Percentiles rank a stretch among this genome's conserved stretches.
Conservation (phyloP, 2,797 vertebrate genomes). For the Ataeniobius toweri region DNA sequence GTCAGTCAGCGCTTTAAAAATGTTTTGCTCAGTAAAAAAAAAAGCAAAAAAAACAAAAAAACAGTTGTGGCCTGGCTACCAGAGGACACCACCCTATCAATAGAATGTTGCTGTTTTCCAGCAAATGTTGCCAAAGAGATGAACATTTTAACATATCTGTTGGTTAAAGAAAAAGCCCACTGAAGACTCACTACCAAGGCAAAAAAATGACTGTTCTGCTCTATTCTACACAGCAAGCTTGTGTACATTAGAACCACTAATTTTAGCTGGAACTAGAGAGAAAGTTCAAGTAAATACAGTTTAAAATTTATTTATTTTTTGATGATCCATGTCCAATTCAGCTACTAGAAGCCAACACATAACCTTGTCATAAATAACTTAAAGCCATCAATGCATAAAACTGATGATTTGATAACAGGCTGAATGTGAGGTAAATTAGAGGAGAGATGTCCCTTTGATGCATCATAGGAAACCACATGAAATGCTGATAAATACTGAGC, state of each 20-base stretch:
- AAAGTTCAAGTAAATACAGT: neutral
- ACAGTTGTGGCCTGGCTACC: neutral
- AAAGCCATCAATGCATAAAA: neutral
- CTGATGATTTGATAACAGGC: constrained; percentile 55
- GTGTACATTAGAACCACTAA: neutral
- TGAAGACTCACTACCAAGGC: neutral
- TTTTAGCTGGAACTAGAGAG: neutral
- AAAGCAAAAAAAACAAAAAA: neutral
- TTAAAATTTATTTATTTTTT: too few relatives aligned
- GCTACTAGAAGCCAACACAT: constrained; percentile 9
- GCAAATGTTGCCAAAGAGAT: neutral
- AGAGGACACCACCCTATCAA: neutral
- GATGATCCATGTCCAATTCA: constrained; percentile 21
- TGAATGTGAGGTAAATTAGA: constrained; percentile 59
- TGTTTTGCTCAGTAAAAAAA: neutral
- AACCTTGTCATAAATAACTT: constrained; percentile 15
- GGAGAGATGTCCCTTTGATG: constrained; percentile 28
- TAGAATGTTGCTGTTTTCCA: neutral
- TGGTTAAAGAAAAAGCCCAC: neutral
- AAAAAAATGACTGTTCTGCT: neutral
- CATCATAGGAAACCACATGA: constrained; percentile 48
- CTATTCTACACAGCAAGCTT: neutral
- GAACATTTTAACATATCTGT: neutral
- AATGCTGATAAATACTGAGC: constrained; percentile 27
- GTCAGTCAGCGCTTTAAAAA: too few relatives aligned